These are phyloP conservation scores for Agriopis marginaria DNA, from an alignment of 2,888 invertebrate genomes.

Conservation along the genomic window DNA sequence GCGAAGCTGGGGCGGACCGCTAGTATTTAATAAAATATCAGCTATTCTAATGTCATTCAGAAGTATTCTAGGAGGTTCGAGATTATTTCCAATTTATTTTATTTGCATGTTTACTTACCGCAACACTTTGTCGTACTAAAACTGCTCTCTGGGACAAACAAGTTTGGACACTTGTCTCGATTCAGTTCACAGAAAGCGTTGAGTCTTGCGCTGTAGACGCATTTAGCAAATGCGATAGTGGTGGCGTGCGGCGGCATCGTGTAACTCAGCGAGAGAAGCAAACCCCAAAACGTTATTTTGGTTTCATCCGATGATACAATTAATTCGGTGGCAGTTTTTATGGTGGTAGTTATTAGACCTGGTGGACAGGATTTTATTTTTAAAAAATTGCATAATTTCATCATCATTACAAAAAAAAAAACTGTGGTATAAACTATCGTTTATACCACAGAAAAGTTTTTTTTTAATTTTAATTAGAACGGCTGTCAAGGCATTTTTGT, in stretches of 20 bases:
- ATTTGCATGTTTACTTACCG: constrained; percentile 49
- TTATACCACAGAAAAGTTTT: no score
- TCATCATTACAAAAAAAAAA: no score
- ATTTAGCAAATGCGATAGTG: constrained; percentile 43
- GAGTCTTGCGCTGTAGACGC: constrained; percentile 47
- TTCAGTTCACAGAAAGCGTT: constrained; percentile 62
- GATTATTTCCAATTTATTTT: neutral
- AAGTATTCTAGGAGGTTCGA: no score
- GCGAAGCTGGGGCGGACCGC: no score
- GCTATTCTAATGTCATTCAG: no score
- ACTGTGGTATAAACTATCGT: no score
- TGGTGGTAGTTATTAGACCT: constrained; percentile 33
- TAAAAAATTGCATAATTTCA: no score
- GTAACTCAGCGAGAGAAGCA: constrained; percentile 38
- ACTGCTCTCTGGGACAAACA: constrained; percentile 26
- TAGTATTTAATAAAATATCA: no score
- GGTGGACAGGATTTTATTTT: neutral
- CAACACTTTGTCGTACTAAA: constrained; percentile 58
- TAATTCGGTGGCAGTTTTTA: neutral
- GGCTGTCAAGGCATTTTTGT: no score
- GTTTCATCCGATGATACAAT: constrained; percentile 12
- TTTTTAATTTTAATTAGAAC: no score
- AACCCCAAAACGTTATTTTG: constrained; percentile 8
- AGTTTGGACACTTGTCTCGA: constrained; percentile 51
- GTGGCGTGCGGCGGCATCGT: constrained; percentile 59